These are phyloP conservation scores for Listronotus bonariensis DNA, from an alignment of 1,140 invertebrate genomes.

Conservation along the genomic window DNA sequence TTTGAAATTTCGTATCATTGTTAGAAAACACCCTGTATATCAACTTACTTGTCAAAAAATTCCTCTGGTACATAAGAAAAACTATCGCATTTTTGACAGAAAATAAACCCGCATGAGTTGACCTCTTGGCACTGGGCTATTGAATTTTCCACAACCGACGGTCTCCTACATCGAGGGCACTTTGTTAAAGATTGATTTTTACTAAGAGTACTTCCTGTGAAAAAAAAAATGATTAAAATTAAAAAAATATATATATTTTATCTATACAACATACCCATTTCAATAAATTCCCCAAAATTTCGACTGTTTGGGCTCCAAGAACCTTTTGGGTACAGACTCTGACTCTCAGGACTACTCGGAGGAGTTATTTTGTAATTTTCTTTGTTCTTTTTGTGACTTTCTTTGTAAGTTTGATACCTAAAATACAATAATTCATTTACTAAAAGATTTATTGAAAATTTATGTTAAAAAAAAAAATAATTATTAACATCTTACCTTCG, in stretches of 20 bases:
- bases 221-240: conserved; percentile 11
- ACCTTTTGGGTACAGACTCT: conserved; percentile 32
- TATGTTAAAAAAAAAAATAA: background rate
- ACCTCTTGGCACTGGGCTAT: conserved; percentile 46
- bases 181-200: conserved; percentile 42
- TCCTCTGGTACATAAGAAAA: conserved; percentile 40
- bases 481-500: conserved; percentile 17
- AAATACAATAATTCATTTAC: conserved; percentile 10
- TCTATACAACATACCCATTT: conserved; percentile 35
- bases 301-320: conserved; percentile 35
- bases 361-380: conserved; percentile 48
- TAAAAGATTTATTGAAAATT: background rate
- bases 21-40: no score
- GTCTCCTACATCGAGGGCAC: conserved; percentile 42
- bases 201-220: conserved; percentile 34
- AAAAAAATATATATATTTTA: no score
- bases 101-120: conserved; percentile 43
- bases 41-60: conserved; percentile 43
- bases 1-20: no score
- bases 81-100: conserved; percentile 44
- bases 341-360: conserved; percentile 39
- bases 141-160: conserved; percentile 43
- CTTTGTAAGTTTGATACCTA: conserved; percentile 30
- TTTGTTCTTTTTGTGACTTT: conserved; percentile 42
- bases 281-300: conserved; percentile 36